These are phyloP conservation scores for Nasonovia ribisnigri DNA, from an alignment of 2,888 invertebrate species.

Conservation along the genomic window DNA sequence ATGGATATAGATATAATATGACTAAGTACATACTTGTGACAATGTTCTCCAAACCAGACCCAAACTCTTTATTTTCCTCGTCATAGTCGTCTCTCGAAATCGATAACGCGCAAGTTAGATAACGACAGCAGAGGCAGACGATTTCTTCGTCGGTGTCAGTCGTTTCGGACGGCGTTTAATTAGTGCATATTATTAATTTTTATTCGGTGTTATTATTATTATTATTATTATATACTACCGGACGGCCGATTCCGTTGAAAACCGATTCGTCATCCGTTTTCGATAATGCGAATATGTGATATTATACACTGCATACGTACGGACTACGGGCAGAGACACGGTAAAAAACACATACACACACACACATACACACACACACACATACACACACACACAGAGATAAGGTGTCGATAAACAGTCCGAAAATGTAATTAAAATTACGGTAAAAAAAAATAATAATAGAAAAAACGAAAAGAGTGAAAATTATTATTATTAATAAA, in stretches of 20 bases:
- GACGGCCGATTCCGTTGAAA: conserved; percentile 29
- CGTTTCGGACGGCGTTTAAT: conserved; percentile 13
- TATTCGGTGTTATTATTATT: neutral
- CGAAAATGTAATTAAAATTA: conserved; percentile 52
- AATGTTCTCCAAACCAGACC: conserved; percentile 22
- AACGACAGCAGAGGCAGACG: conserved; percentile 1
- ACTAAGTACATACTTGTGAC: conserved; percentile 34
- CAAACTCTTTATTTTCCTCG: conserved; percentile 52
- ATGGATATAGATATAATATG: neutral
- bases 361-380: neutral
- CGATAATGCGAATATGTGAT: conserved; percentile 30
- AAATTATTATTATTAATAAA: conserved; percentile 57
- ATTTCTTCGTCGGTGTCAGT: conserved; percentile 20
- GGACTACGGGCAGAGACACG: neutral
- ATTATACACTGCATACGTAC: conserved; percentile 18
- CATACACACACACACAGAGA: conserved; percentile 17
- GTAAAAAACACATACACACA: neutral
- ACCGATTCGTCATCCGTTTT: conserved; percentile 55
- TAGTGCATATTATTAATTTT: neutral
- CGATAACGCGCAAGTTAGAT: conserved; percentile 51
- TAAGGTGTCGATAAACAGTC: conserved; percentile 59
- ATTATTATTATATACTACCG: neutral
- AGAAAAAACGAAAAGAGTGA: conserved; percentile 56
- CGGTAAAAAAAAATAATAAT: conserved; percentile 39
- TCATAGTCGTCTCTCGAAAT: conserved; percentile 50